phyloP scores from a whole-genome alignment of 2,113 vertebrate genomes.

The Marmota flaviventris region DNA sequence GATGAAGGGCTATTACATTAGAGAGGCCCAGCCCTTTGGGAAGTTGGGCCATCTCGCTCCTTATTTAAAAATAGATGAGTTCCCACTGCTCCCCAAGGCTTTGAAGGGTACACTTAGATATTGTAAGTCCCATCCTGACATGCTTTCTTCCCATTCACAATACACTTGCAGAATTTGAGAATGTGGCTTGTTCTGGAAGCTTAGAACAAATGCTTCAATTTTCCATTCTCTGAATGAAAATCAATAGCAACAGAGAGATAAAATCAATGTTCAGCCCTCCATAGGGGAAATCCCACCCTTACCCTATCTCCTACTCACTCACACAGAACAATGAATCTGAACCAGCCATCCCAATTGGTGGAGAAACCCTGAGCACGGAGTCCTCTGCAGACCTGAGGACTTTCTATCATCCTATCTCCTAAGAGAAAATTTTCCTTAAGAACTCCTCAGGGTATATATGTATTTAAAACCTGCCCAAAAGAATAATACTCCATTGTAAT shows the following conservation, averaged over 20 bases:
- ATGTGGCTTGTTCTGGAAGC: slow-evolving; percentile 54
- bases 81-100: slow-evolving; percentile 64
- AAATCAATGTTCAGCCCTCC: slow-evolving; percentile 76
- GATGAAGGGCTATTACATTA: slow-evolving; percentile 66
- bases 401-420: neutral
- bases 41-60: neutral
- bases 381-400: neutral
- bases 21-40: slow-evolving; percentile 53
- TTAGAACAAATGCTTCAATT: slow-evolving; percentile 84
- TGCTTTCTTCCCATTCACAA: slow-evolving; percentile 16
- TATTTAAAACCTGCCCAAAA: neutral
- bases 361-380: neutral
- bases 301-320: neutral
- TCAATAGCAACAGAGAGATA: slow-evolving; percentile 74
- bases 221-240: slow-evolving; percentile 83
- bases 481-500: neutral
- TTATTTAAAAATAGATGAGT: slow-evolving; percentile 73
- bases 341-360: neutral
- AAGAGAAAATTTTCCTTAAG: neutral
- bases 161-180: slow-evolving; percentile 40
- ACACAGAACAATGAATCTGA: slow-evolving; percentile 60
- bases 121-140: slow-evolving; percentile 1
- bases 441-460: neutral
- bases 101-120: slow-evolving; percentile 33
- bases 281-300: neutral